Percentiles rank a stretch among this genome's conserved stretches.
Evolutionary conservation across 2,888 invertebrate species (phyloP).

Genomic region (Epicampocera succincta): DNA sequence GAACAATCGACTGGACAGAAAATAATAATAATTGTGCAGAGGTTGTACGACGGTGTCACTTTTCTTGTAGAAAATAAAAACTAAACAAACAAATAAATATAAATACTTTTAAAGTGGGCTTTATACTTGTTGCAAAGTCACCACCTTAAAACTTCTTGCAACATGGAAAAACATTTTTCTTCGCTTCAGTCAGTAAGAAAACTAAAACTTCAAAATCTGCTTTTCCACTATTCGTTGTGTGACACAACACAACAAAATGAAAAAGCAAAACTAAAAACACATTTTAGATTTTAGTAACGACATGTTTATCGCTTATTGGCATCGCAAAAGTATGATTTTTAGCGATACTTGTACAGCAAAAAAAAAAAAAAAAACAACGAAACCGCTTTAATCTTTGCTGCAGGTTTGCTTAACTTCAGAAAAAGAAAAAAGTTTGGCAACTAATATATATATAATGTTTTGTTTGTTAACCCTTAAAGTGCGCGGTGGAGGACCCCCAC

Average conservation of each 20-base stretch:
- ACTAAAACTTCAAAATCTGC: not conserved
- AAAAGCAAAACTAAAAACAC: conserved; percentile 6
- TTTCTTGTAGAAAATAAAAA: conserved; percentile 17
- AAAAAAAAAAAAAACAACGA: no score
- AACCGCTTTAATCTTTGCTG: conserved; percentile 3
- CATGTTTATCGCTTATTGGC: conserved; percentile 55
- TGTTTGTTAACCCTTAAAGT: no score
- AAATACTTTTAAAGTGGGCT: conserved; percentile 42
- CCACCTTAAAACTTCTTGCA: conserved; percentile 41
- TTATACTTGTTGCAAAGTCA: conserved; percentile 43
- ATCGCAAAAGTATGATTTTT: conserved; percentile 32
- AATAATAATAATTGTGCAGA: conserved; percentile 51
- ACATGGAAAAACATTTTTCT: not conserved
- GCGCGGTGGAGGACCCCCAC: no score
- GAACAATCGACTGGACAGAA: not conserved
- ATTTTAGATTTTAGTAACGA: conserved; percentile 31
- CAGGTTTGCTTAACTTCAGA: not conserved
- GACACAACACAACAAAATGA: not conserved
- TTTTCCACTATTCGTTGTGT: conserved; percentile 4
- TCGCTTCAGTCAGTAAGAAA: not conserved
- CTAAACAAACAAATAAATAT: conserved; percentile 9
- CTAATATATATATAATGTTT: no score
- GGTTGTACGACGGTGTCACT: conserved; percentile 62
- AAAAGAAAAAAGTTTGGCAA: no score
- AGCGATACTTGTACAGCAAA: not conserved